These are phyloP conservation scores for Linnaemya vulpina DNA, from an alignment of 2,888 invertebrate species.

Conservation along the genomic window DNA sequence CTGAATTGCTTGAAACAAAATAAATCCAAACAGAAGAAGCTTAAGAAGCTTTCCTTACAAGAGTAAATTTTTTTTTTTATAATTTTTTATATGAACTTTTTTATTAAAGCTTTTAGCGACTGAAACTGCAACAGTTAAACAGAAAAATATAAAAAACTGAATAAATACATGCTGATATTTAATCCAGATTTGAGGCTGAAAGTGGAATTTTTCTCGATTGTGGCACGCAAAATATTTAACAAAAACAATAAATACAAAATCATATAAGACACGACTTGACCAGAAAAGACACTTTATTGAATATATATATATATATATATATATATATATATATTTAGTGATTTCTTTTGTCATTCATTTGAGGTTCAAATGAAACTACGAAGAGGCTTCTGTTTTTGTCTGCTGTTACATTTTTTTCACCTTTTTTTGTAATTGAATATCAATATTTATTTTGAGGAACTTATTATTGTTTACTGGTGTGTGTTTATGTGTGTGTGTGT, in stretches of 20 bases:
- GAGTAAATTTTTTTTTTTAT: conserved; percentile 37
- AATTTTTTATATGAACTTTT: conserved; percentile 54
- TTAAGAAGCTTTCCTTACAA: conserved; percentile 61
- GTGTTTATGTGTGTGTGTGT: too few relatives aligned
- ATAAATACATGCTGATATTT: conserved; percentile 58
- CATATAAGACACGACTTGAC: conserved; percentile 45
- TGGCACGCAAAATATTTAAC: conserved; percentile 67
- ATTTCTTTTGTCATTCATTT: conserved; percentile 15
- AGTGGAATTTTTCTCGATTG: conserved; percentile 60
- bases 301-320: too few relatives aligned
- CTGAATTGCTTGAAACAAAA: conserved; percentile 33
- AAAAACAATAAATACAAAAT: conserved; percentile 47
- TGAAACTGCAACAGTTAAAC: conserved; percentile 12
- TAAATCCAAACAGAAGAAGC: conserved; percentile 28
- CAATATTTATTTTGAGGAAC: conserved; percentile 59
- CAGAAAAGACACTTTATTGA: conserved; percentile 38
- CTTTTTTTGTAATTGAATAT: conserved; percentile 52
- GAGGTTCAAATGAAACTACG: not conserved
- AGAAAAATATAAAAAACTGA: not conserved
- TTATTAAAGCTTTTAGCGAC: conserved; percentile 36
- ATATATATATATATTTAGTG: conserved; percentile 29
- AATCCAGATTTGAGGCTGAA: conserved; percentile 70
- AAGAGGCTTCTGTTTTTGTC: conserved; percentile 44
- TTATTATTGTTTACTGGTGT: conserved; percentile 19
- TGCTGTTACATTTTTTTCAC: conserved; percentile 9